Percentiles rank a stretch among this genome's conserved stretches.
Conservation (phyloP, 2,888 invertebrate species). For the Torymus aiolomorphi region DNA sequence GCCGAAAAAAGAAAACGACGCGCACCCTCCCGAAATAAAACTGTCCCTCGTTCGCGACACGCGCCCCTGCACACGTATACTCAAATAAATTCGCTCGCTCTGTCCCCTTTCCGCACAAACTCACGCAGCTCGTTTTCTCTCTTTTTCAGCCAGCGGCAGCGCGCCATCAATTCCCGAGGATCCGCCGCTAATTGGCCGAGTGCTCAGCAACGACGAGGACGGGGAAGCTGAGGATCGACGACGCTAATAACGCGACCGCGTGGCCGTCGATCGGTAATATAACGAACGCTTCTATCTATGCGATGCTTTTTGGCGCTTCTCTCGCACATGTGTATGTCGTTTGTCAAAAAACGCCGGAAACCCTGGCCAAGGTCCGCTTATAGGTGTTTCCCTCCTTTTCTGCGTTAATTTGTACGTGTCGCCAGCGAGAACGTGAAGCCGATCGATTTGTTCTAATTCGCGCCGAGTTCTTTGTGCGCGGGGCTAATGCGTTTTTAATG, state of each 20-base stretch:
- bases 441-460: no score
- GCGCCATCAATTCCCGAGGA: conserved; percentile 50
- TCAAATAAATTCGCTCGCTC: conserved; percentile 1
- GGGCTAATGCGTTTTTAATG: no score
- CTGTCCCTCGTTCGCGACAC: not conserved
- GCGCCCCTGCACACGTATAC: not conserved
- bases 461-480: no score
- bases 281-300: no score
- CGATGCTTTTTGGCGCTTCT: no score
- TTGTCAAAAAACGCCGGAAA: no score
- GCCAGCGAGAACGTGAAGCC: no score
- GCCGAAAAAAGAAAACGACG: not conserved
- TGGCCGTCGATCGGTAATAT: conserved; percentile 1
- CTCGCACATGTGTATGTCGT: no score
- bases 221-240: conserved; percentile 37
- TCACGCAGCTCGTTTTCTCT: conserved; percentile 3
- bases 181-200: conserved; percentile 50
- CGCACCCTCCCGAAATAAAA: not conserved
- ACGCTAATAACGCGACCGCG: conserved; percentile 29
- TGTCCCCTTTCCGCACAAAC: not conserved
- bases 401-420: no score
- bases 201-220: not conserved
- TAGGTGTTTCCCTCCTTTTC: no score
- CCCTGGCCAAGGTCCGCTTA: no score
- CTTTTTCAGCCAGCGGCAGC: conserved; percentile 17